Percentiles rank a stretch among this genome's conserved stretches.
These are phyloP conservation scores for Balanococcus diminutus DNA, from an alignment of 2,888 invertebrate species.

Conservation along the genomic window DNA sequence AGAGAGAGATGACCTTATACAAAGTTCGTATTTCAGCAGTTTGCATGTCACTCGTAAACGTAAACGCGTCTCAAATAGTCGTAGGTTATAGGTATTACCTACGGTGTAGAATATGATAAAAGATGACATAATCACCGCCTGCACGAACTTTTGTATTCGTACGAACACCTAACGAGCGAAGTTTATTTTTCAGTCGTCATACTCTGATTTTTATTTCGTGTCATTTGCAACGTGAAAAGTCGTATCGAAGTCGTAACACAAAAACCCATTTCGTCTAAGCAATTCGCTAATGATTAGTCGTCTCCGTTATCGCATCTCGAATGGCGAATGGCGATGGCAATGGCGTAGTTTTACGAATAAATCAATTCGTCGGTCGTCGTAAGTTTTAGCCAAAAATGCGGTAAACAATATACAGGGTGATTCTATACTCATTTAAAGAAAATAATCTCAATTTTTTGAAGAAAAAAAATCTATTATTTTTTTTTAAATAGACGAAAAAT, in stretches of 20 bases:
- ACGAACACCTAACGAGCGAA: neutral
- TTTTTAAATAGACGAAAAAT: no score
- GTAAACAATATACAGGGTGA: neutral
- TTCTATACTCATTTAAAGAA: no score
- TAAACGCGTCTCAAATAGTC: no score
- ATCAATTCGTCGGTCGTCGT: neutral
- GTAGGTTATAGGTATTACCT: neutral
- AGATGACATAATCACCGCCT: neutral
- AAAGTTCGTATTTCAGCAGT: slow-evolving; percentile 14
- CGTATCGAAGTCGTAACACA: neutral
- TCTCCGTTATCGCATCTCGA: neutral
- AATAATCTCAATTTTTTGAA: no score
- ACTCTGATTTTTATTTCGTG: neutral
- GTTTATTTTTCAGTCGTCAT: neutral
- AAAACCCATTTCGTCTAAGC: neutral
- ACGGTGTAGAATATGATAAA: neutral
- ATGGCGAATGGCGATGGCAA: neutral
- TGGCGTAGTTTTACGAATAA: no score
- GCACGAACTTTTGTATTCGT: neutral
- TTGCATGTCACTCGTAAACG: neutral
- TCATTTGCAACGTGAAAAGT: neutral
- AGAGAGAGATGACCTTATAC: neutral
- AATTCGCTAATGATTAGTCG: neutral
- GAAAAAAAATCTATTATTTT: no score
- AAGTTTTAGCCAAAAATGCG: neutral